phyloP scores from a whole-genome alignment of 2,888 invertebrate species.

The Cynaeus angustus region DNA sequence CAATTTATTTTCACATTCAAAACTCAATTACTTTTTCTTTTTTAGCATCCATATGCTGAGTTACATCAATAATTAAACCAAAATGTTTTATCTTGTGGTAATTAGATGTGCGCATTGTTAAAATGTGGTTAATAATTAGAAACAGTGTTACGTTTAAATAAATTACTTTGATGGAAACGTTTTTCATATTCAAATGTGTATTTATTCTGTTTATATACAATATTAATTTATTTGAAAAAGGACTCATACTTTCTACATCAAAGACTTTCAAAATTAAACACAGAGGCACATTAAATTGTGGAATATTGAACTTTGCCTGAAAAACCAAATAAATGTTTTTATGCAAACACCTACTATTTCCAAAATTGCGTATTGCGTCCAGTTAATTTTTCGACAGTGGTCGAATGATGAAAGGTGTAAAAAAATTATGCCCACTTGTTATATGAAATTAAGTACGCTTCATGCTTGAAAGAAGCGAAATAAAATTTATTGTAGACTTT shows the following conservation, averaged over 20 bases:
- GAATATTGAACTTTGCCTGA: neutral
- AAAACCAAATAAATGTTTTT: neutral
- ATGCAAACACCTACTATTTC: neutral
- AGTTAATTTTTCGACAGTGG: too few relatives aligned
- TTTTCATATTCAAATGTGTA: neutral
- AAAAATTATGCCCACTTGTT: too few relatives aligned
- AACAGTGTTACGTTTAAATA: neutral
- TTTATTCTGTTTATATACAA: neutral
- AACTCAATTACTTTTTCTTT: neutral
- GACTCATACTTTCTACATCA: neutral
- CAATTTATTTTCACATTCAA: slow-evolving; percentile 60
- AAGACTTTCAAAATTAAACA: neutral
- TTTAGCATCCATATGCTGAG: too few relatives aligned
- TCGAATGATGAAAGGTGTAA: too few relatives aligned
- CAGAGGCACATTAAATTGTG: neutral
- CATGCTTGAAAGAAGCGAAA: neutral
- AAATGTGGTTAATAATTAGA: too few relatives aligned
- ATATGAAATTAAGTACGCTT: too few relatives aligned
- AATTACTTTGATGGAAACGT: neutral
- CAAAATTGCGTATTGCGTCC: too few relatives aligned
- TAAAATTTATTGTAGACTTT: neutral
- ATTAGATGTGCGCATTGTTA: too few relatives aligned
- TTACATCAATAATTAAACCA: too few relatives aligned
- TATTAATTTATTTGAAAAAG: neutral
- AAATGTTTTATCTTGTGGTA: too few relatives aligned